These are phyloP conservation scores for Tipula helvola DNA, from an alignment of 2,888 invertebrate genomes.

Conservation along the genomic window DNA sequence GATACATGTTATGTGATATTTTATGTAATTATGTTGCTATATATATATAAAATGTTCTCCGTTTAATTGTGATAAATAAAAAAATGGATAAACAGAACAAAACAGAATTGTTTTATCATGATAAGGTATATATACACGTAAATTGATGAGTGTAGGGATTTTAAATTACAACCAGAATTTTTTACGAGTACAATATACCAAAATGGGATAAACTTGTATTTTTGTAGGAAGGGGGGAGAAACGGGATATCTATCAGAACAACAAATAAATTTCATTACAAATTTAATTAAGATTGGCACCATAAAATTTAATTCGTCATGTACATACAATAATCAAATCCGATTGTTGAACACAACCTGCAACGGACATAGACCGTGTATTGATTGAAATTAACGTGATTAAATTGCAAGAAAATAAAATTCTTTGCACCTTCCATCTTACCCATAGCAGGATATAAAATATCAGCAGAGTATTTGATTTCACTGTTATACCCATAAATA, in stretches of 20 bases:
- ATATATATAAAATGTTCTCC: neutral
- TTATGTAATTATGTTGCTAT: slow-evolving; percentile 4
- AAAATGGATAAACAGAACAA: neutral
- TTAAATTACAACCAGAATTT: neutral
- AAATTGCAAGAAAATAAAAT: neutral
- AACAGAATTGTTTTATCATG: neutral
- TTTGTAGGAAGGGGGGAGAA: neutral
- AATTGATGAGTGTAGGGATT: neutral
- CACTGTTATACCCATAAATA: neutral
- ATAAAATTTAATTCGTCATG: neutral
- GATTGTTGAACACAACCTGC: neutral
- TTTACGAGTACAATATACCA: neutral
- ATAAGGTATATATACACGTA: neutral
- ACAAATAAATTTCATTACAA: neutral
- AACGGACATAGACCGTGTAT: no score
- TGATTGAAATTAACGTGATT: neutral
- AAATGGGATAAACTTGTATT: neutral
- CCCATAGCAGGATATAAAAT: neutral
- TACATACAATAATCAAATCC: neutral
- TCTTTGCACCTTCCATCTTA: neutral
- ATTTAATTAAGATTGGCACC: neutral
- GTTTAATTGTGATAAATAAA: neutral
- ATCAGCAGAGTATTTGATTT: neutral
- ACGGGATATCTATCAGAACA: neutral
- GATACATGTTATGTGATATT: neutral